Conservation (phyloP, 2,888 invertebrate species). For the Zygaena filipendulae region DNA sequence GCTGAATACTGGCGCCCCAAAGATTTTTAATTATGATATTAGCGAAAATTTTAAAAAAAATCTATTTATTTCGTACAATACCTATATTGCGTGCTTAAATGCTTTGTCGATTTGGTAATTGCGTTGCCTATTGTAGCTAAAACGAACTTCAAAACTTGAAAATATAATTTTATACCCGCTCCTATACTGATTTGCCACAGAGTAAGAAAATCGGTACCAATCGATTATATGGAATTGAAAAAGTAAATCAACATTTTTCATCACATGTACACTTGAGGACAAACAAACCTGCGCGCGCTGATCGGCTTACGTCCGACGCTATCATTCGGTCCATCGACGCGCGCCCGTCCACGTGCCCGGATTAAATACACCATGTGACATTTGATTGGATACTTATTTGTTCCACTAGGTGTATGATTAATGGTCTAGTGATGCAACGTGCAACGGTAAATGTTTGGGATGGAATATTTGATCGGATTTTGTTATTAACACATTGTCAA, state of each 20-base stretch:
- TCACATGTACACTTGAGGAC: constrained; percentile 25
- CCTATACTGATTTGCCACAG: too few species aligned
- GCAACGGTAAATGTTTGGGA: constrained; percentile 36
- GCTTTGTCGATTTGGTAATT: too few species aligned
- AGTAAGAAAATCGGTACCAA: too few species aligned
- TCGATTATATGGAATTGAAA: too few species aligned
- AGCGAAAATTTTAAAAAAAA: not conserved
- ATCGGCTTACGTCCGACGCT: constrained; percentile 46
- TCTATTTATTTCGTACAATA: not conserved
- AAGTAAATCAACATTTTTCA: constrained; percentile 16
- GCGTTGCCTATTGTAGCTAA: too few species aligned
- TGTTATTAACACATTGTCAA: too few species aligned
- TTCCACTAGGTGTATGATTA: constrained; percentile 36
- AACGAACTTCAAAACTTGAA: too few species aligned
- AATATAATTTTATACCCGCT: too few species aligned
- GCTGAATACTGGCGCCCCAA: too few species aligned
- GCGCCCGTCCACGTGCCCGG: constrained; percentile 47
- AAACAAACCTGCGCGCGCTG: constrained; percentile 29
- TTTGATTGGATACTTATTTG: constrained; percentile 41
- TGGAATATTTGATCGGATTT: too few species aligned
- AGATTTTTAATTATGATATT: not conserved
- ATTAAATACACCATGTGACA: constrained; percentile 35
- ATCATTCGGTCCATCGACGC: constrained; percentile 27
- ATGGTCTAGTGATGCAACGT: constrained; percentile 27
- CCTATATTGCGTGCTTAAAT: too few species aligned